Percentiles rank a stretch among this genome's conserved stretches.
These are phyloP conservation scores for Andricus quercusramuli DNA, from an alignment of 2,888 invertebrate species.

Conservation along the genomic window DNA sequence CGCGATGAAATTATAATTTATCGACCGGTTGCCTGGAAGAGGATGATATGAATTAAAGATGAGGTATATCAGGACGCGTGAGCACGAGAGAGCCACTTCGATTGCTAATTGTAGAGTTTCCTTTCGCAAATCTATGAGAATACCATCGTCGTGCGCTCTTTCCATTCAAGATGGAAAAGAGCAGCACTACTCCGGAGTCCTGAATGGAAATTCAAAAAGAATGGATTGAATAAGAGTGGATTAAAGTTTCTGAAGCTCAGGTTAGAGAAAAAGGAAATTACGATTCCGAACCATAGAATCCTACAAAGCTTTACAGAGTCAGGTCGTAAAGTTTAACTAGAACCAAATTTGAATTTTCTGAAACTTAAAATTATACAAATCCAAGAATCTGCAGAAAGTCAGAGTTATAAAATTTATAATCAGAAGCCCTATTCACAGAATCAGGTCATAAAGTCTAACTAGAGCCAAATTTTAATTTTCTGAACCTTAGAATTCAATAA, in stretches of 20 bases:
- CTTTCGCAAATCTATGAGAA: slow-evolving; percentile 55
- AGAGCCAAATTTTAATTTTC: too few relatives aligned
- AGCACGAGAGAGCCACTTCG: slow-evolving; percentile 70
- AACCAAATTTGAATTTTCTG: too few relatives aligned
- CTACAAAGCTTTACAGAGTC: neutral
- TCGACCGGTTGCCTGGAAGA: slow-evolving; percentile 74
- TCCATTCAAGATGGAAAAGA: slow-evolving; percentile 19
- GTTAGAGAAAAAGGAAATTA: neutral
- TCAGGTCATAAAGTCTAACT: too few relatives aligned
- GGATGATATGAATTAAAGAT: slow-evolving; percentile 78
- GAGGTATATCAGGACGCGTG: slow-evolving; percentile 65
- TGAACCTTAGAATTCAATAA: too few relatives aligned
- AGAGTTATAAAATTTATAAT: neutral
- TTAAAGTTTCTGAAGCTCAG: neutral
- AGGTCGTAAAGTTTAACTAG: too few relatives aligned
- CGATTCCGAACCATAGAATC: neutral
- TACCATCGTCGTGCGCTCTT: slow-evolving; percentile 53
- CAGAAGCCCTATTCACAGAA: neutral
- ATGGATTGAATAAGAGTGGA: neutral
- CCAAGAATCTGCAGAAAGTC: neutral
- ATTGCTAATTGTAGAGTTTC: slow-evolving; percentile 71
- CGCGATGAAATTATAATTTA: slow-evolving; percentile 77
- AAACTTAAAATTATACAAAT: neutral
- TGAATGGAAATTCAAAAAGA: slow-evolving; percentile 11
- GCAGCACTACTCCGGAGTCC: neutral